phyloP scores from a whole-genome alignment of 2,888 invertebrate genomes.

The Lochmaea crataegi region DNA sequence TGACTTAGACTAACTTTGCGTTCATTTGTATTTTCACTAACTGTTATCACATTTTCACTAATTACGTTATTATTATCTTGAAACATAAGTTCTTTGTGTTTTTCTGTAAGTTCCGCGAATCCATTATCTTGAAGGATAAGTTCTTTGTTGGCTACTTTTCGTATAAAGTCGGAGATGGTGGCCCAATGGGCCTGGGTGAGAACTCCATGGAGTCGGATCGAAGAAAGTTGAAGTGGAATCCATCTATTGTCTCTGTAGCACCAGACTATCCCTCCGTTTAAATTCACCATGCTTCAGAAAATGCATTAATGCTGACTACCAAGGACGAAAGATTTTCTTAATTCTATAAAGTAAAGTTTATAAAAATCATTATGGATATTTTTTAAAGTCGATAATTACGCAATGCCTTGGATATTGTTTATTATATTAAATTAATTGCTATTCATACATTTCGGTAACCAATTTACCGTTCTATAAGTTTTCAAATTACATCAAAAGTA shows the following conservation, averaged over 20 bases:
- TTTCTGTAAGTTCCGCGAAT: constrained; percentile 63
- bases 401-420: constrained; percentile 37
- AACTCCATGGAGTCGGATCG: constrained; percentile 74
- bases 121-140: constrained; percentile 69
- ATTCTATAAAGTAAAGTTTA: constrained; percentile 18
- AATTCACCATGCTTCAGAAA: constrained; percentile 70
- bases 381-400: constrained; percentile 4
- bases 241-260: constrained; percentile 76
- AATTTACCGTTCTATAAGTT: too few species aligned
- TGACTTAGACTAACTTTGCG: constrained; percentile 57
- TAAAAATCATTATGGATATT: neutral
- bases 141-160: constrained; percentile 73
- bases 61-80: constrained; percentile 47
- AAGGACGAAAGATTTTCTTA: constrained; percentile 8
- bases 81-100: constrained; percentile 59
- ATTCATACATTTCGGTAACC: too few species aligned
- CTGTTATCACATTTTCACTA: constrained; percentile 56
- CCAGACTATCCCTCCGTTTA: constrained; percentile 72
- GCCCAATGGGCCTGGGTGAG: constrained; percentile 75
- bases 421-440: too few species aligned
- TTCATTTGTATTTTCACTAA: constrained; percentile 51
- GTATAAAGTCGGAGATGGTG: constrained; percentile 74
- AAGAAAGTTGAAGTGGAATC: constrained; percentile 75
- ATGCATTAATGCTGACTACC: constrained; percentile 51
- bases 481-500: too few species aligned